Evolutionary conservation across 2,888 invertebrate genomes (phyloP).

Genomic region (Drosophila rubida): DNA sequence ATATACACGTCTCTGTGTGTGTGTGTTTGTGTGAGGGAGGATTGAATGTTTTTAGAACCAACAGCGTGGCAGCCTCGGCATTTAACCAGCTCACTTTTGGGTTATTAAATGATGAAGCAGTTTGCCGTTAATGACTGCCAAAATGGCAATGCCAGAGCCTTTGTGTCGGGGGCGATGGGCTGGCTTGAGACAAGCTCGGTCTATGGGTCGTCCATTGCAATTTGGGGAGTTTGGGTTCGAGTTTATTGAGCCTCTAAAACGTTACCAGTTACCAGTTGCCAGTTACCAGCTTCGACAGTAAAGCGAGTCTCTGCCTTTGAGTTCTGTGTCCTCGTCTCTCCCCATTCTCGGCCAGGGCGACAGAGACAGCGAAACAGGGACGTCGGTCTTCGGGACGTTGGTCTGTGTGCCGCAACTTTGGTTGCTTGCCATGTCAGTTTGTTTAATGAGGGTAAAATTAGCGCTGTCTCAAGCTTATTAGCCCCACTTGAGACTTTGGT

Average conservation of each 20-base stretch:
- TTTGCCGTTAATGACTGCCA: slow-evolving; percentile 80
- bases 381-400: slow-evolving; percentile 9
- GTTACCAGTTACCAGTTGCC: slow-evolving; percentile 54
- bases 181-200: slow-evolving; percentile 28
- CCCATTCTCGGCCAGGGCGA: not conserved
- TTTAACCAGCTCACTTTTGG: slow-evolving; percentile 82
- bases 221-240: slow-evolving; percentile 29
- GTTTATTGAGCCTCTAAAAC: slow-evolving; percentile 77
- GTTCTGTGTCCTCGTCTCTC: not conserved
- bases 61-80: slow-evolving; percentile 65
- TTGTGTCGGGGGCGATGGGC: slow-evolving; percentile 15
- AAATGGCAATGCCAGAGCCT: slow-evolving; percentile 61
- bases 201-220: slow-evolving; percentile 44
- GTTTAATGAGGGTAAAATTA: slow-evolving; percentile 81
- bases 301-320: slow-evolving; percentile 12
- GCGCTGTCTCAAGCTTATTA: slow-evolving; percentile 80
- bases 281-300: slow-evolving; percentile 35
- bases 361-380: not conserved
- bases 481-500: slow-evolving; percentile 77
- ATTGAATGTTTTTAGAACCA: slow-evolving; percentile 51
- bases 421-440: slow-evolving; percentile 69
- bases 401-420: slow-evolving; percentile 51
- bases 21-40: slow-evolving; percentile 28
- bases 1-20: not conserved
- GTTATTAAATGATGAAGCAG: slow-evolving; percentile 82